A percentile compares a stretch with the other conserved stretches of the same genome.
Conservation (phyloP, 2,888 invertebrate species). For the Rotaria macrura region DNA sequence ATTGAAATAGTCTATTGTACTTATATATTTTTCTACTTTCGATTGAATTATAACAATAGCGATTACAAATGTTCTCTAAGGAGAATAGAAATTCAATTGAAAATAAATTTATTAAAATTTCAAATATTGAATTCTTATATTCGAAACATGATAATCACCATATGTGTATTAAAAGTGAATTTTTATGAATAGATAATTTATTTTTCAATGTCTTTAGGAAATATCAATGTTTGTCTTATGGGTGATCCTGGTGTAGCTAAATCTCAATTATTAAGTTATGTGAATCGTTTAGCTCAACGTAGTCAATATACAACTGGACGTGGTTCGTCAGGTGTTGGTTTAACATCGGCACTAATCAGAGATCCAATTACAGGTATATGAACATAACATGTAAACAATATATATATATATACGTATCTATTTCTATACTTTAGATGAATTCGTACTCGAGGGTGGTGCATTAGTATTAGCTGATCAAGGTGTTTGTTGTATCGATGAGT, state of each 20-base stretch:
- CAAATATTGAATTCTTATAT: too few relatives aligned
- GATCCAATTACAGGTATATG: slow-evolving; percentile 84
- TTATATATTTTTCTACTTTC: too few relatives aligned
- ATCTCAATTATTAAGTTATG: slow-evolving; percentile 85
- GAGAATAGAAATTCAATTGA: too few relatives aligned
- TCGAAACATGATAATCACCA: too few relatives aligned
- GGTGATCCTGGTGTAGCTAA: slow-evolving; percentile 99
- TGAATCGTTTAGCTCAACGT: slow-evolving; percentile 79
- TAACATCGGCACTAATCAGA: slow-evolving; percentile 94
- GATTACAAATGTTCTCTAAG: too few relatives aligned
- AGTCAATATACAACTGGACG: slow-evolving; percentile 90
- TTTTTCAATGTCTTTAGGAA: too few relatives aligned
- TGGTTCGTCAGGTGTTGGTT: slow-evolving; percentile 92
- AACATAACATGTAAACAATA: slow-evolving; percentile 61
- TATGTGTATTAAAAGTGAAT: too few relatives aligned
- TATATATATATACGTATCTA: slow-evolving; percentile 53
- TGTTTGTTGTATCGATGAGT: slow-evolving; percentile 97
- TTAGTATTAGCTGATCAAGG: slow-evolving; percentile 89
- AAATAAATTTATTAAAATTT: too few relatives aligned
- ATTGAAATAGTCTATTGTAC: too few relatives aligned
- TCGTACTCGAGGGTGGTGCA: slow-evolving; percentile 71
- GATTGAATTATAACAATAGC: too few relatives aligned
- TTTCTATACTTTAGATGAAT: slow-evolving; percentile 65
- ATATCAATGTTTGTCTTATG: slow-evolving; percentile 93
- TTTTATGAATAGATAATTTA: too few relatives aligned